These are phyloP conservation scores for Ptilorrhoa leucosticta DNA, from an alignment of 2,113 vertebrate species.

Conservation along the genomic window DNA sequence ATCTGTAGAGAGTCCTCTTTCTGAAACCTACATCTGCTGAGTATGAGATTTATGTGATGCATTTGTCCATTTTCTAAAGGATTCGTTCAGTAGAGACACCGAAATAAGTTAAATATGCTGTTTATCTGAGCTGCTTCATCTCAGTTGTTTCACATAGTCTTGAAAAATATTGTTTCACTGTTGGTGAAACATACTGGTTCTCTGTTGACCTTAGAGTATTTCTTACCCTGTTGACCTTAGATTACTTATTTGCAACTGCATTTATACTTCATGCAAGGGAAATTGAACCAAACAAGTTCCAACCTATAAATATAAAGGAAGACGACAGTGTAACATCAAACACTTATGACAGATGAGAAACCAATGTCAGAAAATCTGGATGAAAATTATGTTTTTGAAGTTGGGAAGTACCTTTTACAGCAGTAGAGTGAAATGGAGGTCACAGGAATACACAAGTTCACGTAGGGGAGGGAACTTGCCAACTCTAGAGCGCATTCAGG, in stretches of 20 bases:
- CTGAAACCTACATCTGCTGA: background rate
- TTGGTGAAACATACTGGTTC: no score
- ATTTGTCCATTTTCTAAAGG: background rate
- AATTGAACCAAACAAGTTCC: background rate
- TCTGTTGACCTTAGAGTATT: slow-evolving; percentile 4
- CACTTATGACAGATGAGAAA: background rate
- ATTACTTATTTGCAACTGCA: background rate
- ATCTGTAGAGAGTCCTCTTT: background rate
- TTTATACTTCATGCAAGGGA: background rate
- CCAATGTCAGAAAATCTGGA: background rate
- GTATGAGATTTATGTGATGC: background rate
- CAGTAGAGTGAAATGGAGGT: background rate
- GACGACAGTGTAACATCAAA: background rate
- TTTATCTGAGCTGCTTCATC: background rate
- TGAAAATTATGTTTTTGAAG: background rate
- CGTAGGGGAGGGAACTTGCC: background rate
- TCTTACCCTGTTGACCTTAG: background rate
- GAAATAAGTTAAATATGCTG: background rate
- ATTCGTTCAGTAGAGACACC: background rate
- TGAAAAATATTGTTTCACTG: background rate
- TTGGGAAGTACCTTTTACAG: background rate
- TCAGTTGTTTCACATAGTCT: background rate
- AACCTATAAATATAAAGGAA: background rate
- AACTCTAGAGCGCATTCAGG: fast-evolving
- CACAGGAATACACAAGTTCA: background rate